These are phyloP conservation scores for Drosophila pruinosa DNA, from an alignment of 1,140 invertebrate genomes.

Conservation along the genomic window DNA sequence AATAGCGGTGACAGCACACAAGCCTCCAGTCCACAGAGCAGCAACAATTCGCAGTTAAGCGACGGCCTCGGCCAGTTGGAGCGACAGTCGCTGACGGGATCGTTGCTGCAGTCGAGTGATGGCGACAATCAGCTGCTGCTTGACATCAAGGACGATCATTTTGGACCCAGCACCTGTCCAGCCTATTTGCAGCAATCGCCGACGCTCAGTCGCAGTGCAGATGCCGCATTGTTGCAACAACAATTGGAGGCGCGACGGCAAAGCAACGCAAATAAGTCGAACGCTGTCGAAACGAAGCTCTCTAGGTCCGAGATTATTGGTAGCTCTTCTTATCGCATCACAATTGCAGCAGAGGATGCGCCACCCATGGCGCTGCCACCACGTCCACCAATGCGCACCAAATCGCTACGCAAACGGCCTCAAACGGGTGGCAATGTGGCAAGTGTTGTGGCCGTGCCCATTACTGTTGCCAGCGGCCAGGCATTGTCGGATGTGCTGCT, in stretches of 20 bases:
- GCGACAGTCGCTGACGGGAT: not conserved
- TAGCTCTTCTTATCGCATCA: slow-evolving; percentile 41
- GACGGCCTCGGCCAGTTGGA: slow-evolving; percentile 36
- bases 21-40: slow-evolving; percentile 65
- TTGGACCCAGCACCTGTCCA: slow-evolving; percentile 71
- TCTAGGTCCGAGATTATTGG: slow-evolving; percentile 73
- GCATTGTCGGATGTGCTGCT: slow-evolving; percentile 87
- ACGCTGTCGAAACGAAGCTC: slow-evolving; percentile 23
- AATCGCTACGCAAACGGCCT: slow-evolving; percentile 57
- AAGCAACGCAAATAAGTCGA: not conserved
- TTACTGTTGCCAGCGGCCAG: slow-evolving; percentile 64
- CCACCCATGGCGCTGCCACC: slow-evolving; percentile 62
- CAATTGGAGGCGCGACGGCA: slow-evolving; percentile 2
- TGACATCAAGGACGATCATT: slow-evolving; percentile 82
- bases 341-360: slow-evolving; percentile 59
- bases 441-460: not conserved
- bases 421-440: not conserved
- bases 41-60: slow-evolving; percentile 47
- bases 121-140: slow-evolving; percentile 49
- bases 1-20: slow-evolving; percentile 51
- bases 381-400: slow-evolving; percentile 73
- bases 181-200: slow-evolving; percentile 57
- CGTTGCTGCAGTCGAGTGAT: slow-evolving; percentile 11
- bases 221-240: slow-evolving; percentile 55
- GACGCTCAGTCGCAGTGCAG: slow-evolving; percentile 68